A percentile compares a stretch with the other conserved stretches of the same genome.
Evolutionary conservation across 2,113 vertebrate genomes (phyloP).

Genomic region (Oostethus manadensis): DNA sequence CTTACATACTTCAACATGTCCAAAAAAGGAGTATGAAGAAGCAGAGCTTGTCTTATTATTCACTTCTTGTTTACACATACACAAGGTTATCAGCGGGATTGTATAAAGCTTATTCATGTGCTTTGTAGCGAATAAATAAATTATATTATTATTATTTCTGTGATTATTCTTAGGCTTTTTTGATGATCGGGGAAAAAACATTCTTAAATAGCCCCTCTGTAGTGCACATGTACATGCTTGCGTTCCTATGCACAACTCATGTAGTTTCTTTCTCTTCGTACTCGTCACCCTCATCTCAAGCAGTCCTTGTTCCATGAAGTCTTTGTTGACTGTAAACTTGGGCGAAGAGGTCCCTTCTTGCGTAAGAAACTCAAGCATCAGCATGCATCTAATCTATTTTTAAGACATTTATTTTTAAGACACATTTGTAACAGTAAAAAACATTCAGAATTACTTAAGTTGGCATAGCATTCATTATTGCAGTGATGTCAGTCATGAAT

Average conservation of each 20-base stretch:
- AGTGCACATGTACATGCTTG: too few species aligned
- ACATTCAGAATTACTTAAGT: background rate
- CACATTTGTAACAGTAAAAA: background rate
- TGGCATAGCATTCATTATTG: background rate
- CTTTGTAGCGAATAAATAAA: too few species aligned
- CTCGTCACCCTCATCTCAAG: background rate
- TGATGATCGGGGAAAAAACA: background rate
- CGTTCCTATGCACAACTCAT: too few species aligned
- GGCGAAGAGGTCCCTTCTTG: background rate
- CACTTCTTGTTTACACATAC: too few species aligned
- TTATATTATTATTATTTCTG: too few species aligned
- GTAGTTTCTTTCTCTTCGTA: too few species aligned
- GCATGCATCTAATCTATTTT: background rate
- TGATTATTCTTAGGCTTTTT: background rate
- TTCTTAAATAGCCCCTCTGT: background rate
- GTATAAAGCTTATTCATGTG: too few species aligned
- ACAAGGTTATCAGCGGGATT: too few species aligned
- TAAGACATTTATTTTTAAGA: background rate
- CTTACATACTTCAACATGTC: too few species aligned
- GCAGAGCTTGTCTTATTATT: too few species aligned
- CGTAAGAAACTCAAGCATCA: background rate
- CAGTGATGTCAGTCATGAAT: background rate
- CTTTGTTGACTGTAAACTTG: constrained; percentile 25
- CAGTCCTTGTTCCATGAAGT: background rate
- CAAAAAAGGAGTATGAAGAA: too few species aligned